Base-by-base conservation (phyloP, 2,888 invertebrate genomes). In the Pemphredon lugubris region DNA sequence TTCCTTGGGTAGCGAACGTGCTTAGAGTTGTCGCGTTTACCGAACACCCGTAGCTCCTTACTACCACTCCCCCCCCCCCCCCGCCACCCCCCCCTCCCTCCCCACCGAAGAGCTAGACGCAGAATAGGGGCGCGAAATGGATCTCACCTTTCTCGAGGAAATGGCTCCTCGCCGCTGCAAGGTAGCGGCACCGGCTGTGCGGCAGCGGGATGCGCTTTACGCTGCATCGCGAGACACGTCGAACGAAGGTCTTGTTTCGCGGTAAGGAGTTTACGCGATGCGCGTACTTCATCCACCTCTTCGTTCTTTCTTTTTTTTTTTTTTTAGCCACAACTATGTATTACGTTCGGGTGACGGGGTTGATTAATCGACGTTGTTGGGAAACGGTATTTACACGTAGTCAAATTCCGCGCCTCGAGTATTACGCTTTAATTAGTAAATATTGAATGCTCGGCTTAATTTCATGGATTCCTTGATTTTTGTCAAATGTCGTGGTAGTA, bases 101-200 rank as follows among this genome's bases (percentile, higher is more conserved):
- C 16, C 16, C 34, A 44, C 21, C 7, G 23, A 1, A n/a, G 54
- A 63, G 45, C 23, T 54, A 11, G 13, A 6, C 51, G 57, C 53
- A 42, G 68, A 58, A 73, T 55, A 55, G 58, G 60, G 32, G 59
- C 66, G 78, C 75, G 69, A 69, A 79, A 78, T 72, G 76, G 78
- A 68, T 77, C 77, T 70, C 77, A 67, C 73, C 79, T 79, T 77
- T 75, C 79, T 80, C 69, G 50, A 67, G 75, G 73, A 80, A 80
- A 80, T 78, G 69, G 77, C 66, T 73, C 71, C 60, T 44, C 67
- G 63, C 21, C 53, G 34, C 32, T 44, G 54, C 30, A 20, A 7
- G 26, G 45, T 11, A 30, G 16, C 14, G 55, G 20, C 34, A 18
- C 18, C 21, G 44, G 37, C 51, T 45, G 47, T 42, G 37, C 51